A percentile compares a stretch with the other conserved stretches of the same genome.
Evolutionary conservation across 2,797 vertebrate species (phyloP).

Genomic region (Staurois parvus): DNA sequence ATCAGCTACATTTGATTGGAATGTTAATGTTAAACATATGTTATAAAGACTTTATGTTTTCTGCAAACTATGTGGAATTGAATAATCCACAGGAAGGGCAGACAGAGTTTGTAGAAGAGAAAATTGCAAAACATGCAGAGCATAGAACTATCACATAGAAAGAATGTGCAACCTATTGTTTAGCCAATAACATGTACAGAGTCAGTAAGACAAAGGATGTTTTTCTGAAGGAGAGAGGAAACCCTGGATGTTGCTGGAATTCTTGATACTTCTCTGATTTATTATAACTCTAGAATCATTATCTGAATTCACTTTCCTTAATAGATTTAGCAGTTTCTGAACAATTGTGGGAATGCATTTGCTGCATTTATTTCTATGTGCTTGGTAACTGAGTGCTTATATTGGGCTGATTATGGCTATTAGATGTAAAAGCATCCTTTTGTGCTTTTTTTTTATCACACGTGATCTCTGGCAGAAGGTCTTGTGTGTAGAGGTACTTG

Average conservation of each 20-base stretch:
- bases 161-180: conserved; percentile 34
- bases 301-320: conserved; percentile 38
- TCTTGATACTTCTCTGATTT: conserved; percentile 42
- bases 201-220: conserved; percentile 46
- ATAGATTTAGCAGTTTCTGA: conserved; percentile 11
- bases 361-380: neutral
- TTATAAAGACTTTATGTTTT: too few relatives aligned
- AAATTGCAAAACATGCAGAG: neutral
- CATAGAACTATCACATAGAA: neutral
- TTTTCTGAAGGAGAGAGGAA: conserved; percentile 47
- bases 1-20: neutral
- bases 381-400: neutral
- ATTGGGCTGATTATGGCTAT: neutral
- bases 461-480: too few relatives aligned
- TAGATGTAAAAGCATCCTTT: neutral
- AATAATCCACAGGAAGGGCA: neutral
- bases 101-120: neutral
- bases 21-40: neutral
- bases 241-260: conserved; percentile 40
- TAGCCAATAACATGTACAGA: neutral
- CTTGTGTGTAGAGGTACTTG: too few relatives aligned
- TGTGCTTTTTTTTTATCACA: too few relatives aligned
- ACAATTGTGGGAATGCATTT: conserved; percentile 45
- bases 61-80: neutral
- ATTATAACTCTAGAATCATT: conserved; percentile 30